Percentiles rank a stretch among this genome's conserved stretches.
These are phyloP conservation scores for Parapristionchus giblindavisi DNA, from an alignment of 2,888 invertebrate species.

Conservation along the genomic window DNA sequence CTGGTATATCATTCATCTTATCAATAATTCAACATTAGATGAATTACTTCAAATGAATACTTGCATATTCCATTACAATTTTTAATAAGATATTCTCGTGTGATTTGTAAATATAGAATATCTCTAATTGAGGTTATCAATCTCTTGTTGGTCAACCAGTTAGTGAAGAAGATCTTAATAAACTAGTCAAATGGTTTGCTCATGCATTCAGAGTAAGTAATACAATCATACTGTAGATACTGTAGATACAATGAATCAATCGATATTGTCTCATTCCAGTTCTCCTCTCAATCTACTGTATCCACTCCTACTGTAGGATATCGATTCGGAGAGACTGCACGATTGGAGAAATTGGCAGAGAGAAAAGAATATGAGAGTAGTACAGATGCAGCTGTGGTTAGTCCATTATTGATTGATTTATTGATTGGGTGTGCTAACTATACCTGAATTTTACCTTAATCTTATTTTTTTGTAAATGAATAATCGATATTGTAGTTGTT, in stretches of 20 bases:
- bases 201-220: slow-evolving; percentile 42
- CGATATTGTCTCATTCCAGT: slow-evolving; percentile 30
- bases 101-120: neutral
- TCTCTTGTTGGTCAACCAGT: slow-evolving; percentile 40
- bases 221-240: neutral
- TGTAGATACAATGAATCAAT: neutral
- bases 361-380: slow-evolving; percentile 50
- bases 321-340: slow-evolving; percentile 25
- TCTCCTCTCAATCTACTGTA: slow-evolving; percentile 4
- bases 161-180: slow-evolving; percentile 40
- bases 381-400: slow-evolving; percentile 47
- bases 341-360: slow-evolving; percentile 35
- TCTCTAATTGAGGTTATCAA: slow-evolving; percentile 31
- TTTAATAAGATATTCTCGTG: neutral
- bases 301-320: slow-evolving; percentile 3
- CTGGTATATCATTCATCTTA: neutral
- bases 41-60: too few species aligned
- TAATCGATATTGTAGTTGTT: slow-evolving; percentile 43
- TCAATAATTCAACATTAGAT: too few species aligned
- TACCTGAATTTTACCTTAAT: too few species aligned
- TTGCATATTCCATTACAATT: too few species aligned
- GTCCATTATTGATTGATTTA: neutral
- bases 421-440: too few species aligned
- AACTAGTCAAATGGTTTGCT: slow-evolving; percentile 48
- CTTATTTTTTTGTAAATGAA: neutral